Evolutionary conservation across 2,888 invertebrate genomes (phyloP).

Genomic region (Eucriotettix oculatus): DNA sequence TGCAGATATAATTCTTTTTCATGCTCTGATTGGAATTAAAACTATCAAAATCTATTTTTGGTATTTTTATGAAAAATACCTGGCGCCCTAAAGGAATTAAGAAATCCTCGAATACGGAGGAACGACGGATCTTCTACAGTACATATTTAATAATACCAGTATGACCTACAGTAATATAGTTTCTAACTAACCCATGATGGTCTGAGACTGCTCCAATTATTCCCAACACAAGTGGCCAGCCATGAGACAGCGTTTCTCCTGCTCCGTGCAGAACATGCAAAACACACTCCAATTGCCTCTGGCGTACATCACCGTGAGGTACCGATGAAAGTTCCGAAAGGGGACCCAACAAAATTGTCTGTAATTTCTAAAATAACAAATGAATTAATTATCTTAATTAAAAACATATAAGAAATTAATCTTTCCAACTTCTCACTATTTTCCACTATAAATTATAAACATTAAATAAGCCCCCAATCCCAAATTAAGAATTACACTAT

Average conservation of each 20-base stretch:
- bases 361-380: slow-evolving; percentile 40
- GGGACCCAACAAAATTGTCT: slow-evolving; percentile 72
- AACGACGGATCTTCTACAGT: too few species aligned
- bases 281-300: slow-evolving; percentile 87
- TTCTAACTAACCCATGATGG: slow-evolving; percentile 58
- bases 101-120: too few species aligned
- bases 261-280: slow-evolving; percentile 82
- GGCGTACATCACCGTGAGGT: slow-evolving; percentile 83
- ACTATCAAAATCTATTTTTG: too few species aligned
- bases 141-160: too few species aligned
- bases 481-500: too few species aligned
- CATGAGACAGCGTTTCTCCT: slow-evolving; percentile 81
- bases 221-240: slow-evolving; percentile 88
- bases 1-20: too few species aligned
- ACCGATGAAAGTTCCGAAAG: slow-evolving; percentile 82
- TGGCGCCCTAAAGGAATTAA: too few species aligned
- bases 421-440: background rate
- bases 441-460: background rate
- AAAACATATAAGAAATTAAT: background rate
- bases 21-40: too few species aligned
- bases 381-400: background rate
- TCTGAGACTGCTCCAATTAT: slow-evolving; percentile 91
- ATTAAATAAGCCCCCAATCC: too few species aligned
- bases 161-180: too few species aligned
- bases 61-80: too few species aligned